Evolutionary conservation across 1,140 invertebrate species (phyloP).

Genomic region (Calliphora vicina): DNA sequence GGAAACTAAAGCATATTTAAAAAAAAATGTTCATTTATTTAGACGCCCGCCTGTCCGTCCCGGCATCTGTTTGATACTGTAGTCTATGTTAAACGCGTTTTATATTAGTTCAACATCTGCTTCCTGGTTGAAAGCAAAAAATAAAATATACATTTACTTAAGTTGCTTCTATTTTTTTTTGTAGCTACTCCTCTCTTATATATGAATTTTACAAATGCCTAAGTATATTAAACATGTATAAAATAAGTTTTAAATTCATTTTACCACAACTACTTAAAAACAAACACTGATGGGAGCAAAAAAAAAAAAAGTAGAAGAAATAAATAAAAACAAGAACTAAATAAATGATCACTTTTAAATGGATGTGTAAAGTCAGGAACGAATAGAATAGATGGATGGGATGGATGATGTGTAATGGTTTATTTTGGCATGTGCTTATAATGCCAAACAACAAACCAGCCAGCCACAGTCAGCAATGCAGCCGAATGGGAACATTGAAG

Average conservation of each 20-base stretch:
- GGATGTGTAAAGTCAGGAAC: neutral
- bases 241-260: too few species aligned
- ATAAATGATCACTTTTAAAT: constrained; percentile 16
- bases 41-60: neutral
- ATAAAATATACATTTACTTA: too few species aligned
- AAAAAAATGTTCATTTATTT: neutral
- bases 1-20: neutral
- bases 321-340: neutral
- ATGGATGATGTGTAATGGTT: neutral
- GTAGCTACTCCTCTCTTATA: neutral
- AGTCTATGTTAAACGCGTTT: neutral
- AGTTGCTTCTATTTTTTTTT: neutral
- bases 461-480: neutral
- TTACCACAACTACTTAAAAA: neutral
- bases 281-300: neutral
- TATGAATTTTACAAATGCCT: neutral
- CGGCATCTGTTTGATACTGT: neutral
- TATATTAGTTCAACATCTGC: constrained; percentile 1
- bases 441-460: neutral
- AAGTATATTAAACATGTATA: neutral
- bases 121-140: neutral
- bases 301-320: neutral
- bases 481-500: neutral
- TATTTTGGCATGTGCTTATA: constrained; percentile 1
- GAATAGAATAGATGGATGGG: neutral